Percentiles rank a stretch among this genome's conserved stretches.
phyloP scores from a whole-genome alignment of 2,113 vertebrate species.

The Sturnus vulgaris region DNA sequence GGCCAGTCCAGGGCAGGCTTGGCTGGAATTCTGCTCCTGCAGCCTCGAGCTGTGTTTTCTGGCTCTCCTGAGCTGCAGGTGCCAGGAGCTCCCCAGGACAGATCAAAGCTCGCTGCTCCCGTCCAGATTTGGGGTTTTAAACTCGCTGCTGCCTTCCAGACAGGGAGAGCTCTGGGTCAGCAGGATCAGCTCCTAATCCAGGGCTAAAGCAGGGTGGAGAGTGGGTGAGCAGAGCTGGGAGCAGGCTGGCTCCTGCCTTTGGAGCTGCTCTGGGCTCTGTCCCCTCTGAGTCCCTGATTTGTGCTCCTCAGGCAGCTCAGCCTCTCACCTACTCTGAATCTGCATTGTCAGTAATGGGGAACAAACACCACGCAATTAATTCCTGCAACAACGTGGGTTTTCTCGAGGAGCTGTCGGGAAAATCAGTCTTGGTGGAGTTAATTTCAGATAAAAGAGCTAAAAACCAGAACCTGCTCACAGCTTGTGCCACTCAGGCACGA shows the following conservation, averaged over 20 bases:
- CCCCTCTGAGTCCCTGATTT: not conserved
- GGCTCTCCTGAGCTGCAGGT: not conserved
- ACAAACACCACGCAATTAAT: not conserved
- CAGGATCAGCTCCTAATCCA: not conserved
- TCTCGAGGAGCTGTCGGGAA: not conserved
- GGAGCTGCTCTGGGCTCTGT: not conserved
- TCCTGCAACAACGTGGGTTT: rapidly evolving
- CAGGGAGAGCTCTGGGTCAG: not conserved
- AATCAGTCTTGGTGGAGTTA: not conserved
- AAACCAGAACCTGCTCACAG: not conserved
- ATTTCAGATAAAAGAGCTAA: not conserved
- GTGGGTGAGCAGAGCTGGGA: not conserved
- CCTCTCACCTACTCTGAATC: not conserved
- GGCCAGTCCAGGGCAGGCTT: not conserved
- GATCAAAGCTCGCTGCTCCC: not conserved
- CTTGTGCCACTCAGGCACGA: not conserved
- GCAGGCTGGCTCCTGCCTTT: not conserved
- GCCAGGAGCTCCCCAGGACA: not conserved
- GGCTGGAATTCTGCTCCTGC: not conserved
- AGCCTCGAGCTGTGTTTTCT: not conserved
- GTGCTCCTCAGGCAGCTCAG: not conserved
- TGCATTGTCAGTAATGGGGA: not conserved
- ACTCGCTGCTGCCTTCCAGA: not conserved
- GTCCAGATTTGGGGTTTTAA: not conserved
- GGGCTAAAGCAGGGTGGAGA: not conserved